A percentile compares a stretch with the other conserved stretches of the same genome.
Evolutionary conservation across 2,888 invertebrate genomes (phyloP).

Genomic region (Scaptomyza tumidula): DNA sequence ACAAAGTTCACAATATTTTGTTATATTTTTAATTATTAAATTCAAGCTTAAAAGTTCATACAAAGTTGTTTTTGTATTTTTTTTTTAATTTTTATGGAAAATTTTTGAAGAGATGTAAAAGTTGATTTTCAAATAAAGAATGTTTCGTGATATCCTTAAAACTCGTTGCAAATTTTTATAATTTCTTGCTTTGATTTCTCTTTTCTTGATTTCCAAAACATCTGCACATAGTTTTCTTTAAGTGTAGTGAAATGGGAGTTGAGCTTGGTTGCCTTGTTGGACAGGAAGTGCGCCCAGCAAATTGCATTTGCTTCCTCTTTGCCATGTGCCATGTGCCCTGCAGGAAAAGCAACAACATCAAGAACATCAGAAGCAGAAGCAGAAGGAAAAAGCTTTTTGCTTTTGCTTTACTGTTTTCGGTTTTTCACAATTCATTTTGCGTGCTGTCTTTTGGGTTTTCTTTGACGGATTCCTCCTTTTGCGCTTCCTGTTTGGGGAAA

Average conservation of each 20-base stretch:
- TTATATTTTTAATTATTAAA: too few relatives aligned
- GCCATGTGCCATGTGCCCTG: slow-evolving; percentile 19
- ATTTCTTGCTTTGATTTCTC: too few relatives aligned
- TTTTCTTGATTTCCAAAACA: too few relatives aligned
- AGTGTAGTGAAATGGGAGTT: background rate
- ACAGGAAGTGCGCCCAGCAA: slow-evolving; percentile 51
- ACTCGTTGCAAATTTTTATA: too few relatives aligned
- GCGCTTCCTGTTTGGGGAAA: slow-evolving; percentile 50
- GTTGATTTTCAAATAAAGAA: too few relatives aligned
- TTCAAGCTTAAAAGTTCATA: too few relatives aligned
- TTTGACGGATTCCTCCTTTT: slow-evolving; percentile 44
- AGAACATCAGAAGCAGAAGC: background rate
- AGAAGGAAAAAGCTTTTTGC: background rate
- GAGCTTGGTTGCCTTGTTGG: slow-evolving; percentile 22
- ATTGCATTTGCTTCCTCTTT: slow-evolving; percentile 62
- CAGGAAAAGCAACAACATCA: background rate
- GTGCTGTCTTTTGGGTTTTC: slow-evolving; percentile 16
- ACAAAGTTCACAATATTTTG: too few relatives aligned
- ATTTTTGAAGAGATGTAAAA: too few relatives aligned
- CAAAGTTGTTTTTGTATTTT: too few relatives aligned
- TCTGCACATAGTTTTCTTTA: background rate
- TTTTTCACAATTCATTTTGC: slow-evolving; percentile 29
- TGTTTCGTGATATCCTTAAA: too few relatives aligned
- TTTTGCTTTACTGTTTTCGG: slow-evolving; percentile 8
- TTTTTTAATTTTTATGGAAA: too few relatives aligned